Conservation (phyloP, 2,888 invertebrate species). For the Perithous albicinctus region DNA sequence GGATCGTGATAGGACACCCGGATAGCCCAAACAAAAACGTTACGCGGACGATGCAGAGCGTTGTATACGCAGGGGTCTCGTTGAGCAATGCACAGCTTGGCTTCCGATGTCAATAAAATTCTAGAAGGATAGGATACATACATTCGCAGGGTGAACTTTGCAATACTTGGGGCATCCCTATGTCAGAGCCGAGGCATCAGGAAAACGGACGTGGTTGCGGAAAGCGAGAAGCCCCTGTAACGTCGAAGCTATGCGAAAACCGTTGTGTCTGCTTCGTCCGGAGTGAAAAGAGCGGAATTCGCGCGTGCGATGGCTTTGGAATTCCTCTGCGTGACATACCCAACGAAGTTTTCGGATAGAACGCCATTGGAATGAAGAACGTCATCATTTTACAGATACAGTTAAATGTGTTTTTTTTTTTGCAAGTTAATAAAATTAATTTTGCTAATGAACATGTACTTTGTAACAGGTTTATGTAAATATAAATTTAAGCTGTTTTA, state of each 20-base stretch:
- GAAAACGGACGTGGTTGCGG: conserved; percentile 25
- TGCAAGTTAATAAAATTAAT: neutral
- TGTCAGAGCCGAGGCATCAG: neutral
- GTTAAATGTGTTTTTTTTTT: neutral
- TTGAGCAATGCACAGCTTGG: conserved; percentile 6
- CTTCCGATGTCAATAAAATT: conserved; percentile 25
- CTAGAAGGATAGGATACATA: conserved; percentile 3
- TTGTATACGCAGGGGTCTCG: neutral
- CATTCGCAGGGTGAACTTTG: conserved; percentile 12
- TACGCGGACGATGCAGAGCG: neutral
- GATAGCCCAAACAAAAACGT: conserved; percentile 35
- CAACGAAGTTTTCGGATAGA: neutral
- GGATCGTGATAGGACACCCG: conserved; percentile 7
- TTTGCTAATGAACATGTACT: neutral
- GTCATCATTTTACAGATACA: neutral
- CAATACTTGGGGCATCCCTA: conserved; percentile 4
- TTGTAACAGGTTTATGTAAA: neutral
- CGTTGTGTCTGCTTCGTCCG: neutral
- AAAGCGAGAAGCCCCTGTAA: conserved; percentile 19
- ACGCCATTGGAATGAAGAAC: conserved; percentile 2
- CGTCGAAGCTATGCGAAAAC: conserved; percentile 36
- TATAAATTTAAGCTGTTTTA: neutral
- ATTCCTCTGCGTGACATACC: conserved; percentile 16
- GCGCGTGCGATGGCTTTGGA: conserved; percentile 15
- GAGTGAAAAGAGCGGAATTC: conserved; percentile 25